phyloP scores from a whole-genome alignment of 1,140 invertebrate species.

The Cherax destructor region DNA sequence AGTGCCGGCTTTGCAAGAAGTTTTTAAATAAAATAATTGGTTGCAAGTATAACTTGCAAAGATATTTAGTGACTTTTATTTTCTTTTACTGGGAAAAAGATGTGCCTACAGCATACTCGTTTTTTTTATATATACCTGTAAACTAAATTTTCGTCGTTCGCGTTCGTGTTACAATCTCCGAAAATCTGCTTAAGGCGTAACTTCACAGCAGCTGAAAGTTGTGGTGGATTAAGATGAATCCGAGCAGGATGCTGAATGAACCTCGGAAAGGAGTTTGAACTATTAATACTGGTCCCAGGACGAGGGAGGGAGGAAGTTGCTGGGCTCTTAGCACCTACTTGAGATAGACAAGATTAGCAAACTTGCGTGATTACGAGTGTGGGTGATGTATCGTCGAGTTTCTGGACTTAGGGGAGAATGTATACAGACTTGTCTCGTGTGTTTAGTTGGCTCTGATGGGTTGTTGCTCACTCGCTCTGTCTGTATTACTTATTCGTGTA shows the following conservation, averaged over 20 bases:
- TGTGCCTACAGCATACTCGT: neutral
- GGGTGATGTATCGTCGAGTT: constrained; percentile 8
- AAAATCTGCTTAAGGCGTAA: neutral
- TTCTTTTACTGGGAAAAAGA: neutral
- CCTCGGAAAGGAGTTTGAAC: neutral
- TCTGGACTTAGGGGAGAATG: neutral
- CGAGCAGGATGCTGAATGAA: neutral
- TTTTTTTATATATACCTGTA: neutral
- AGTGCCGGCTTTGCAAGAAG: neutral
- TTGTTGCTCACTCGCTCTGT: too few species aligned
- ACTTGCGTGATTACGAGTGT: constrained; percentile 34
- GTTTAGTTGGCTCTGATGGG: neutral
- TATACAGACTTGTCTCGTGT: neutral
- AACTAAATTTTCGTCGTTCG: neutral
- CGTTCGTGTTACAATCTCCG: neutral
- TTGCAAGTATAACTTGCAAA: neutral
- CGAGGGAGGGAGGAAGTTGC: neutral
- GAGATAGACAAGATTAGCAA: constrained; percentile 16
- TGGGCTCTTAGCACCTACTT: constrained; percentile 10
- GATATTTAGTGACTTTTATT: neutral
- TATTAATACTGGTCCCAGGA: constrained; percentile 20
- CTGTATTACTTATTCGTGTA: too few species aligned
- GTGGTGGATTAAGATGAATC: neutral
- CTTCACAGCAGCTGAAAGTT: neutral
- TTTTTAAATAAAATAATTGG: neutral